Evolutionary conservation across 2,113 vertebrate genomes (phyloP), one percentile per base, ranked within the genome.

Genomic region (Hypocryptadius cinnamomeus): DNA sequence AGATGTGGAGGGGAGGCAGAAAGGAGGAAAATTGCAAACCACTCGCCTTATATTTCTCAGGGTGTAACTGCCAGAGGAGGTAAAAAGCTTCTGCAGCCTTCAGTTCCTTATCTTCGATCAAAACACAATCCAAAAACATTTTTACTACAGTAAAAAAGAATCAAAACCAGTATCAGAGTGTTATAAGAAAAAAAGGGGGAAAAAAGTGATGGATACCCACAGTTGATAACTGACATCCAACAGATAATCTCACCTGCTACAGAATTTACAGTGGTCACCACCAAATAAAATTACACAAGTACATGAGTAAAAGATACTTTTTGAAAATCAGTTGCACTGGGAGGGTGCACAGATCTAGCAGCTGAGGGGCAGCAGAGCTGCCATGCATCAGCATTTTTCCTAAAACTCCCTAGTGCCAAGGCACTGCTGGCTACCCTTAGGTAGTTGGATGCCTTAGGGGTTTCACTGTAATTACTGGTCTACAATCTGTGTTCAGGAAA

Each of bases 401-500:
- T 40, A 3, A 47, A 80, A 33, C 23, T 72, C 37, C 44, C 28
- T 6, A 4, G 28, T 61, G 45, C 53, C 59, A 87, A 57, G 88
- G 65, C 1, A 1, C 79, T 5, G 1, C 54, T 72, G 57, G 59
- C 68, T 86, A 0, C 25, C 50, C 64, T 88, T 40, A 50, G 25
- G 69, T 31, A 27, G 54, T 0, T 70, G 76, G 31, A 39, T 78
- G 68, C 79, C 76, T 70, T 42, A 73, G 69, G 59, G 50, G 8
- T 45, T 86, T 77, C 60, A 11, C 33, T 69, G 65, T 71, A 85
- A 79, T 91, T 79, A 60, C 53, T 83, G 25, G 25, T 73, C 54
- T 77, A 12, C 86, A 79, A 50, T 35, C 54, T 65, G 59, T 88
- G 61, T 27, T 73, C 54, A 53, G 50, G 59, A 70, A 94, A 94